These are phyloP conservation scores for Brachionus asplanchnoidis DNA, from an alignment of 1,140 invertebrate species.

Conservation along the genomic window DNA sequence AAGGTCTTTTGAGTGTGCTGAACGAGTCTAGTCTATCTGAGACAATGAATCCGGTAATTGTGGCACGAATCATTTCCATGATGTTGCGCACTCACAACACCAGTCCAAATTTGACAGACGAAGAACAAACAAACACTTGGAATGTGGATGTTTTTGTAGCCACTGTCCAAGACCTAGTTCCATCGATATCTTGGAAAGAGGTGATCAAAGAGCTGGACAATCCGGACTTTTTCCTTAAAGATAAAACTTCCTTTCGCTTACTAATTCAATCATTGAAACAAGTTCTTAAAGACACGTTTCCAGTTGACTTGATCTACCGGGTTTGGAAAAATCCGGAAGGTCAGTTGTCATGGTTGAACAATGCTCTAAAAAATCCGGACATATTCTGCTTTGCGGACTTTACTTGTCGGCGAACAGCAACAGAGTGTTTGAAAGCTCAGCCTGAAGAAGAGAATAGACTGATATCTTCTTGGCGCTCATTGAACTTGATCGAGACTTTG, in stretches of 20 bases:
- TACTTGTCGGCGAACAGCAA: slow-evolving; percentile 71
- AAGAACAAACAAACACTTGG: slow-evolving; percentile 66
- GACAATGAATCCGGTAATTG: slow-evolving; percentile 71
- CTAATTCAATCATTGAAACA: slow-evolving; percentile 73
- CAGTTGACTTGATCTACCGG: slow-evolving; percentile 79
- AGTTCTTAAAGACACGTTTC: slow-evolving; percentile 68
- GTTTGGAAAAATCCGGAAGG: slow-evolving; percentile 87
- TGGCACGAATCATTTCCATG: slow-evolving; percentile 75
- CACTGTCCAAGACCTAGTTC: slow-evolving; percentile 76
- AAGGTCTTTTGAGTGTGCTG: slow-evolving; percentile 64
- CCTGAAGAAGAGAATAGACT: slow-evolving; percentile 64
- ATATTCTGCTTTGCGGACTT: slow-evolving; percentile 89
- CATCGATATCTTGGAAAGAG: slow-evolving; percentile 77
- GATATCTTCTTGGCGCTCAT: slow-evolving; percentile 61
- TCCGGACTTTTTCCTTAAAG: slow-evolving; percentile 77
- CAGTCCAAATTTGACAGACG: slow-evolving; percentile 59
- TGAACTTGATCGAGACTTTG: slow-evolving; percentile 81
- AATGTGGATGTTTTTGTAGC: slow-evolving; percentile 87
- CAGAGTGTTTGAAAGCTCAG: slow-evolving; percentile 82
- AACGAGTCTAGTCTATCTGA: slow-evolving; percentile 61
- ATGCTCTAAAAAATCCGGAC: slow-evolving; percentile 76
- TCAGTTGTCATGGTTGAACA: slow-evolving; percentile 75
- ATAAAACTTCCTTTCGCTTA: slow-evolving; percentile 73
- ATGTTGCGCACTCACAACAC: slow-evolving; percentile 74
- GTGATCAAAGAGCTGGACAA: slow-evolving; percentile 84